A percentile compares a stretch with the other conserved stretches of the same genome.
phyloP scores from a whole-genome alignment of 2,797 vertebrate species.

The Rhadinocentrus ornatus region DNA sequence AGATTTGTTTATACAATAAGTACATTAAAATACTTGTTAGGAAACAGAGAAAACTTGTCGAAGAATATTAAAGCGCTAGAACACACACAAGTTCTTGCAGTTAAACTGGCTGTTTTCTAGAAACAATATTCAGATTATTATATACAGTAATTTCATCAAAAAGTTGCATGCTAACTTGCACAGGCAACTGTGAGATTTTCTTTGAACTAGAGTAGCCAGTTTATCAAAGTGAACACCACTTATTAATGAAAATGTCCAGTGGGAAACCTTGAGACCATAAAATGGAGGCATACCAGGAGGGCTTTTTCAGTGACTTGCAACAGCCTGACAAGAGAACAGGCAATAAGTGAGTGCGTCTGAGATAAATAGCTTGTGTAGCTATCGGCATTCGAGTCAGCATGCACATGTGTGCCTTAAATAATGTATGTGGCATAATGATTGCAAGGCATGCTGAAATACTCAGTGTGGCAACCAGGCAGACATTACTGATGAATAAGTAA shows the following conservation, averaged over 20 bases:
- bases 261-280: neutral
- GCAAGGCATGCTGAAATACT: conserved; percentile 79
- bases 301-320: conserved; percentile 30
- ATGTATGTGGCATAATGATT: conserved; percentile 82
- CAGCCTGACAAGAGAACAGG: conserved; percentile 41
- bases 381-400: conserved; percentile 66
- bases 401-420: conserved; percentile 75
- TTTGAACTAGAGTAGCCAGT: neutral
- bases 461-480: conserved; percentile 79
- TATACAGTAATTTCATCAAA: neutral
- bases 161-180: neutral
- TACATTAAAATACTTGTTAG: fast-evolving
- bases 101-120: neutral
- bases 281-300: neutral
- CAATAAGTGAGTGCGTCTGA: conserved; percentile 57
- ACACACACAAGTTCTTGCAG: neutral
- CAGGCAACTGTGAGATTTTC: neutral
- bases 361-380: conserved; percentile 67
- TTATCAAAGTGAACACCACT: neutral
- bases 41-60: neutral
- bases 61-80: neutral
- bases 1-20: neutral
- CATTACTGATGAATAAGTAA: conserved; percentile 82
- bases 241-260: neutral
- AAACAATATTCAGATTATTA: neutral